These are phyloP conservation scores for Tokudaia muenninki DNA, from an alignment of 2,797 vertebrate genomes.

Conservation along the genomic window DNA sequence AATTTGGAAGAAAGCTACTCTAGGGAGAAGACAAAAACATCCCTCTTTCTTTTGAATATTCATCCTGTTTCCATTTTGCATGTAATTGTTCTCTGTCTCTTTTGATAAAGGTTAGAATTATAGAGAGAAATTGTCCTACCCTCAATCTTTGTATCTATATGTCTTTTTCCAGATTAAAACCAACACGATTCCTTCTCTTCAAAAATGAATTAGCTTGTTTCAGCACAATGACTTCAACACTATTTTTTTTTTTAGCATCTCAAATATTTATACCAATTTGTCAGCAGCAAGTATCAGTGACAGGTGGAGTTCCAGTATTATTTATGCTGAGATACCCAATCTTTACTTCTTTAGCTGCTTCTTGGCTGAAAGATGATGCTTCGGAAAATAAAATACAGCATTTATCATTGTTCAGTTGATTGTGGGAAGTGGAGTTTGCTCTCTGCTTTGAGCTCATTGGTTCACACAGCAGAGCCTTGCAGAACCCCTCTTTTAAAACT, in stretches of 20 bases:
- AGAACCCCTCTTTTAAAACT: not conserved
- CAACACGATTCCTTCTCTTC: not conserved
- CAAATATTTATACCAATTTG: slow-evolving; percentile 80
- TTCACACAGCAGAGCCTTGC: not conserved
- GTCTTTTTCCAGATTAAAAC: not conserved
- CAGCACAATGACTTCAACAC: slow-evolving; percentile 19
- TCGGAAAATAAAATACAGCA: slow-evolving; percentile 71
- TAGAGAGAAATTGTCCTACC: not conserved
- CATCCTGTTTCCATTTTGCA: not conserved
- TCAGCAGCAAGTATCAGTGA: slow-evolving; percentile 71
- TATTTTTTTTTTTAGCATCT: slow-evolving; percentile 57
- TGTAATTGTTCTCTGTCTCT: not conserved
- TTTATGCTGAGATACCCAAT: slow-evolving; percentile 76
- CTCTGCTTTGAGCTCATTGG: slow-evolving; percentile 30
- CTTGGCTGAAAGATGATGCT: slow-evolving; percentile 63
- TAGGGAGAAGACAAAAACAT: not conserved
- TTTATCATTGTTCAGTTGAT: slow-evolving; percentile 73
- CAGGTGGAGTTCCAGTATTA: slow-evolving; percentile 75
- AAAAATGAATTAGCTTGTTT: slow-evolving; percentile 64
- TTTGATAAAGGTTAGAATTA: slow-evolving; percentile 14
- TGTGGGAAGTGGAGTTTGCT: slow-evolving; percentile 43
- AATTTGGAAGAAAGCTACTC: not conserved
- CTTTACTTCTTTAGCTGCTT: slow-evolving; percentile 80
- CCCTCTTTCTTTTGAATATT: not conserved
- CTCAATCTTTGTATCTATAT: not conserved